Evolutionary conservation across 2,113 vertebrate genomes (phyloP), one percentile per base, ranked within the genome.

Genomic region (Sinocyclocheilus rhinocerous): DNA sequence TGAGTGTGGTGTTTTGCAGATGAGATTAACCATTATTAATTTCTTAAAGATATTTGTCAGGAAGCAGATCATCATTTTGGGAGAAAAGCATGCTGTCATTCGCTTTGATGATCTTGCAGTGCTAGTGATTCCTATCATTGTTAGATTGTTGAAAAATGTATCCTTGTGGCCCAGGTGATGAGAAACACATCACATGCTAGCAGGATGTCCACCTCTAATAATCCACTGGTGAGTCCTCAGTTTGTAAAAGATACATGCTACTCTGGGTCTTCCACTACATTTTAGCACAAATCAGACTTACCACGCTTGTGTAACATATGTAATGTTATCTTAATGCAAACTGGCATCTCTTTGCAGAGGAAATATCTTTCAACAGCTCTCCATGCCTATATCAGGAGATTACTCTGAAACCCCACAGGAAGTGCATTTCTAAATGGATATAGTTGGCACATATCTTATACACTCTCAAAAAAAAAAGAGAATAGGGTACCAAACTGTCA

Each of bases 141-240:
- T 36, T 29, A 42, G 61, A 13, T 22, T 87, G 45, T 85, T 79
- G 57, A 69, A 69, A 39, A 6, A 89, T 86, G 89, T 93, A 90
- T 91, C 57, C 65, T 83, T 93, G 87, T 91, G 86, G 90, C 89
- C 87, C 94, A 97, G 97, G 96, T 96, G 85, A 94, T 95, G 92
- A 95, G 96, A 93, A 96, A 95, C 87, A 93, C 95, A 6, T 97
- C 96, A 85, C 94, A 96, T 1, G 87, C 89, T 24, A 95, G 96
- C 91, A 94, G 94, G 82, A 90, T 92, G 24, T 95, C 96, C 65
- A 90, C 92, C 29, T 92, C 95, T 52, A 96, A 94, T 92, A 95
- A 70, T 75, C 91, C 93, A 0, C 92, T 98, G 96, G 96, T 98
- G 94, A 92, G 96, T 96, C 24, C 59, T 63, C 16, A 36, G 26